Evolutionary conservation across 2,113 vertebrate species (phyloP).

Genomic region (Thoracochromis brauschi): DNA sequence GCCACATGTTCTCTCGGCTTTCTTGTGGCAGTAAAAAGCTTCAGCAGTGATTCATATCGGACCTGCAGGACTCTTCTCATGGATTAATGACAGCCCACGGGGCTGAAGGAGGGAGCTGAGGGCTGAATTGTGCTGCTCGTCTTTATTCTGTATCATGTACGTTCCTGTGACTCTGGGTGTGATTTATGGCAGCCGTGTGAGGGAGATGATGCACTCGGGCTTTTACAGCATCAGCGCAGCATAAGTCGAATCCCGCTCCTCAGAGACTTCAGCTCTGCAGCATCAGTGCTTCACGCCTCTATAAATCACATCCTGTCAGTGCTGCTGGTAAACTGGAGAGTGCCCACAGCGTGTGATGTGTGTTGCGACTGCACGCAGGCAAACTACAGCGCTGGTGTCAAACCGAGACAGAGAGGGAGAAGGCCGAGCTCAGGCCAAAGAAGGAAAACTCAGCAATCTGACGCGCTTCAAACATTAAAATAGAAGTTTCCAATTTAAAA

Average conservation of each 20-base stretch:
- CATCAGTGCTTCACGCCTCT: neutral
- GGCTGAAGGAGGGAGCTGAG: neutral
- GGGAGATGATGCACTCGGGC: neutral
- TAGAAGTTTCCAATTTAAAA: neutral
- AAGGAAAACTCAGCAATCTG: neutral
- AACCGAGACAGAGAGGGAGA: neutral
- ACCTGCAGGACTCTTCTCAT: neutral
- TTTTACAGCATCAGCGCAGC: conserved; percentile 8
- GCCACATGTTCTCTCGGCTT: neutral
- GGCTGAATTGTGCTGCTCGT: neutral
- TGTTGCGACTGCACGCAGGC: neutral
- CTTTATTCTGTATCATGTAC: conserved; percentile 20
- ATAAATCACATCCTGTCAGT: conserved; percentile 9
- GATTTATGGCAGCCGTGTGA: neutral
- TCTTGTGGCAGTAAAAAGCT: neutral
- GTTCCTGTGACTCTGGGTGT: neutral
- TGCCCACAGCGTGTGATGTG: neutral
- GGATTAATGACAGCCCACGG: neutral
- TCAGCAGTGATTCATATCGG: neutral
- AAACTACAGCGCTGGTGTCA: neutral
- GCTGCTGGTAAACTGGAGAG: neutral
- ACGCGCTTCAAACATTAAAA: neutral
- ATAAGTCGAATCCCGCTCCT: neutral
- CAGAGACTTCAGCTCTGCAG: neutral
- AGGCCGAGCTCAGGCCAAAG: neutral